Percentiles rank a stretch among this genome's conserved stretches.
Evolutionary conservation across 37 sponge, comb jelly and placozoan species (phyloP).

Genomic region (Cliona cf. orientalis): DNA sequence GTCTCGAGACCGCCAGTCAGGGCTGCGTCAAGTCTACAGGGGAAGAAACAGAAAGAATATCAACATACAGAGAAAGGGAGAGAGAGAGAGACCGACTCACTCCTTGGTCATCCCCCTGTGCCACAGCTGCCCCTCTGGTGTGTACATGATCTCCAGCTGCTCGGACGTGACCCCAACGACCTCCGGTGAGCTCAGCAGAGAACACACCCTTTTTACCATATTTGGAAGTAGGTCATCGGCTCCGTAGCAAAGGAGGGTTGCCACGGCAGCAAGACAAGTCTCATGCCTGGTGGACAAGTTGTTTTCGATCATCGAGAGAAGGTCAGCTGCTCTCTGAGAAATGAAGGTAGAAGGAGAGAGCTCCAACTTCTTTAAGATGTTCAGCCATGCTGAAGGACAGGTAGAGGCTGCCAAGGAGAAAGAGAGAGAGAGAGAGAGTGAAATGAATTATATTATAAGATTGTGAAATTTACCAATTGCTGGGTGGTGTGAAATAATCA

Average conservation of each 20-base stretch:
- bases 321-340: neutral
- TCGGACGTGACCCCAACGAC: constrained; percentile 43
- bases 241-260: constrained; percentile 21
- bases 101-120: constrained; percentile 47
- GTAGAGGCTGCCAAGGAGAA: constrained; percentile 22
- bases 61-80: neutral
- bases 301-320: neutral
- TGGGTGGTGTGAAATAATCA: constrained; percentile 59
- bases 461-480: constrained; percentile 38
- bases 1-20: constrained; percentile 3
- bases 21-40: constrained; percentile 15
- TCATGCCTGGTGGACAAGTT: constrained; percentile 8
- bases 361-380: constrained; percentile 23
- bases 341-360: constrained; percentile 25
- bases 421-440: neutral
- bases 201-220: constrained; percentile 40
- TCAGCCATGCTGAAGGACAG: constrained; percentile 48
- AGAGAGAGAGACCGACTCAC: constrained; percentile 43
- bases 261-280: constrained; percentile 7
- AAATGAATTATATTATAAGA: neutral
- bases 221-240: neutral
- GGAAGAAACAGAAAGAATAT: neutral
- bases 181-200: constrained; percentile 29
- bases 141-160: constrained; percentile 66
- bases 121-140: constrained; percentile 67